phyloP scores from a whole-genome alignment of 2,113 vertebrate genomes.

The Leptobrachium ailaonicum region DNA sequence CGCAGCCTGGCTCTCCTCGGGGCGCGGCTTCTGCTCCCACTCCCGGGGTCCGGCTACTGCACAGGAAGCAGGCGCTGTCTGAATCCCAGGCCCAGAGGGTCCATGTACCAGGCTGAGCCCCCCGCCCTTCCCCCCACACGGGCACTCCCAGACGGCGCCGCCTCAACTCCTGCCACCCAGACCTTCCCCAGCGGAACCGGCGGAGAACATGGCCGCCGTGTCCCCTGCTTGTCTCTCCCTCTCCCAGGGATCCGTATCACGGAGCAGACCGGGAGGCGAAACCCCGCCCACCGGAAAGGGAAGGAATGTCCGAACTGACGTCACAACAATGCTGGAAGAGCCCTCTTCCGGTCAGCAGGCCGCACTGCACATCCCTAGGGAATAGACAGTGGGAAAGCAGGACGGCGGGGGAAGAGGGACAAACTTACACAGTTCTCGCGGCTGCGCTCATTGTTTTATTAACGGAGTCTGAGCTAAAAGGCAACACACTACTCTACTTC shows the following conservation, averaged over 20 bases:
- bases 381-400: constrained; percentile 1
- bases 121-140: not conserved
- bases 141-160: not conserved
- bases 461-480: too few species aligned
- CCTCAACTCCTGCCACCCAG: not conserved
- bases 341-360: constrained; percentile 31
- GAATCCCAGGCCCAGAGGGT: constrained; percentile 61
- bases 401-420: constrained; percentile 6
- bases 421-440: not conserved
- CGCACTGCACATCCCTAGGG: constrained; percentile 32
- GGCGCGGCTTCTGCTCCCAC: constrained; percentile 36
- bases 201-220: constrained; percentile 15
- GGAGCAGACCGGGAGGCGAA: constrained; percentile 38
- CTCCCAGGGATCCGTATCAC: constrained; percentile 20
- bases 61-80: constrained; percentile 53
- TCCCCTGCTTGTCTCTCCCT: constrained; percentile 45
- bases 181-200: constrained; percentile 33
- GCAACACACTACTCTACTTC: too few species aligned
- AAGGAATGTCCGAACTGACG: constrained; percentile 39
- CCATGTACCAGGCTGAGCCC: constrained; percentile 62
- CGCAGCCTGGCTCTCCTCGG: constrained; percentile 25
- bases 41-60: constrained; percentile 52
- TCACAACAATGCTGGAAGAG: constrained; percentile 28
- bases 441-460: too few species aligned
- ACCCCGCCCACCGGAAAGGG: constrained; percentile 46